Evolutionary conservation across 92 coral and sea anemone species (phyloP).

Genomic region (Pocillopora grandis): DNA sequence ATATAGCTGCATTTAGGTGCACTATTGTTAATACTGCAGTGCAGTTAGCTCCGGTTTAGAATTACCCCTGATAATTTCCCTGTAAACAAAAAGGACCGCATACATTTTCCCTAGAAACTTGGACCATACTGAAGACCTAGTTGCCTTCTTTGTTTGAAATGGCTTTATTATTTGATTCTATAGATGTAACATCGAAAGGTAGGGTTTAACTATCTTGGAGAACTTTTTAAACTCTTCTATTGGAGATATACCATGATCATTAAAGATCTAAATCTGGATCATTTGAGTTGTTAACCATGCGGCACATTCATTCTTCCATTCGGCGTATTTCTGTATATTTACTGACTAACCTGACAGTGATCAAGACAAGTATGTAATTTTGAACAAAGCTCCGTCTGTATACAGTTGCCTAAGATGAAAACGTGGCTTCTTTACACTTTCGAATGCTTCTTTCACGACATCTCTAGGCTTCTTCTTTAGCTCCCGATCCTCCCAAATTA

Average conservation of each 20-base stretch:
- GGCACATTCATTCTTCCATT: too few relatives aligned
- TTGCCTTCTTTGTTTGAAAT: too few relatives aligned
- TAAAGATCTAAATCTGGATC: constrained; percentile 27
- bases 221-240: constrained; percentile 13
- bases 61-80: too few relatives aligned
- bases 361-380: not conserved
- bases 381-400: not conserved
- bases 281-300: not conserved
- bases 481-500: constrained; percentile 39
- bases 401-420: constrained; percentile 26
- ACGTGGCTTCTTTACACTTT: constrained; percentile 29
- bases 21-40: too few relatives aligned
- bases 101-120: not conserved
- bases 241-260: constrained; percentile 24
- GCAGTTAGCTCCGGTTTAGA: too few relatives aligned
- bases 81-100: not conserved
- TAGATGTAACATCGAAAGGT: not conserved
- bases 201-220: constrained; percentile 16
- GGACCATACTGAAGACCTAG: not conserved
- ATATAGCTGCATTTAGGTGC: not conserved
- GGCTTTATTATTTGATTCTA: too few relatives aligned
- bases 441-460: constrained; percentile 29
- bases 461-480: constrained; percentile 18
- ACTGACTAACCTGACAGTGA: not conserved
- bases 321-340: not conserved